Evolutionary conservation across 2,888 invertebrate genomes (phyloP).

Genomic region (Anoncus sp.): DNA sequence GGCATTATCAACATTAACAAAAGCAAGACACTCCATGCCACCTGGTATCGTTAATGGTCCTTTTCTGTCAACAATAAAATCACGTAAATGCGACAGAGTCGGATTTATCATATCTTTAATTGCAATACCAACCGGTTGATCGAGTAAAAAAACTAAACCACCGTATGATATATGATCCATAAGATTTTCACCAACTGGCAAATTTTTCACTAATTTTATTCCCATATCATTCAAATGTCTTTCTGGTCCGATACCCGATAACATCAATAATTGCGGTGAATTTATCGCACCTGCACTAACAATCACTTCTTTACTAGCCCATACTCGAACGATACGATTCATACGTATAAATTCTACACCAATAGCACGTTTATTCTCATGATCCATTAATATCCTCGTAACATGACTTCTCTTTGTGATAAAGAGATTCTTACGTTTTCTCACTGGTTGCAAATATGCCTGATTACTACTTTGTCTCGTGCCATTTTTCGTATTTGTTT

Average conservation of each 20-base stretch:
- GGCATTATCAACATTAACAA: conserved; percentile 86
- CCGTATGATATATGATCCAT: conserved; percentile 87
- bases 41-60: conserved; percentile 85
- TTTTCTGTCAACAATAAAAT: conserved; percentile 74
- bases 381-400: conserved; percentile 88
- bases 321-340: conserved; percentile 82
- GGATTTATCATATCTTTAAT: conserved; percentile 60
- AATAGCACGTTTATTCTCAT: conserved; percentile 86
- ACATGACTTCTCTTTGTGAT: conserved; percentile 86
- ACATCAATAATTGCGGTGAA: conserved; percentile 95
- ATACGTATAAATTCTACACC: conserved; percentile 88
- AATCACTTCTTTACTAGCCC: conserved; percentile 92
- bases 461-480: conserved; percentile 86
- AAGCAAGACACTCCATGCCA: conserved; percentile 86
- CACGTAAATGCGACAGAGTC: conserved; percentile 56
- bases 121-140: conserved; percentile 80
- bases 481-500: conserved; percentile 86
- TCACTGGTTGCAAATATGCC: conserved; percentile 85
- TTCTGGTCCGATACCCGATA: conserved; percentile 89
- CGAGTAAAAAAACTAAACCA: conserved; percentile 85
- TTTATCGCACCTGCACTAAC: conserved; percentile 94
- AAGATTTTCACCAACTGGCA: conserved; percentile 87
- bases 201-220: conserved; percentile 85
- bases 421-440: conserved; percentile 87
- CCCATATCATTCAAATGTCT: conserved; percentile 84